Conservation (phyloP, 1,140 invertebrate genomes). For the Heliconius melpomene region DNA sequence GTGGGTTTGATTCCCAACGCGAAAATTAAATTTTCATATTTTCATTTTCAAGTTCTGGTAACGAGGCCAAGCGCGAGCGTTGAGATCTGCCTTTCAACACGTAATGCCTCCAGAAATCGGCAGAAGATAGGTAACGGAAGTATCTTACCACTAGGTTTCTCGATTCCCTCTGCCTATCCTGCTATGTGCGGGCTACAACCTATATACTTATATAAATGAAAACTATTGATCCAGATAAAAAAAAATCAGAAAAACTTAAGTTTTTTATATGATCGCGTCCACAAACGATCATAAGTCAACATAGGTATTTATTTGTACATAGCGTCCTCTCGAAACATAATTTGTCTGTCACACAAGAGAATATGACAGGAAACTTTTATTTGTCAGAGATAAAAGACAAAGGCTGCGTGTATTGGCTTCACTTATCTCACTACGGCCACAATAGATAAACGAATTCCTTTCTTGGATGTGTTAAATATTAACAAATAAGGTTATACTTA, state of each 20-base stretch:
- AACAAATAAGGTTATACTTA: constrained; percentile 55
- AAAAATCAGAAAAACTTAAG: constrained; percentile 1
- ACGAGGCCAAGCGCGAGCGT: too few relatives aligned
- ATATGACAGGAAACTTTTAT: constrained; percentile 71
- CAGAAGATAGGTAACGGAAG: too few relatives aligned
- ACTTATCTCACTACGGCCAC: constrained; percentile 64
- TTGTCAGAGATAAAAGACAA: constrained; percentile 76
- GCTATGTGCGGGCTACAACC: too few relatives aligned
- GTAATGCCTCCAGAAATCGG: too few relatives aligned
- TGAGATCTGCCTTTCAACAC: too few relatives aligned
- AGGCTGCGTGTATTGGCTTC: constrained; percentile 61
- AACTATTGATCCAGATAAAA: not conserved
- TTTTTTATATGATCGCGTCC: constrained; percentile 16
- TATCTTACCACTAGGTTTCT: too few relatives aligned
- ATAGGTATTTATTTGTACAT: constrained; percentile 37
- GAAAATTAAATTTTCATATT: too few relatives aligned
- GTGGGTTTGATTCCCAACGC: too few relatives aligned
- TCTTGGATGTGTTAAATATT: constrained; percentile 72
- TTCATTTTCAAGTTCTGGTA: too few relatives aligned
- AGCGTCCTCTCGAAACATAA: constrained; percentile 42
- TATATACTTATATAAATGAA: too few relatives aligned
- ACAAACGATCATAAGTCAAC: constrained; percentile 22
- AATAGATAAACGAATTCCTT: constrained; percentile 75
- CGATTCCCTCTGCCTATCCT: too few relatives aligned
- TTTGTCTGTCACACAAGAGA: constrained; percentile 51